Conservation (phyloP, 2,113 vertebrate genomes). For the Ceuthmochares aereus region DNA sequence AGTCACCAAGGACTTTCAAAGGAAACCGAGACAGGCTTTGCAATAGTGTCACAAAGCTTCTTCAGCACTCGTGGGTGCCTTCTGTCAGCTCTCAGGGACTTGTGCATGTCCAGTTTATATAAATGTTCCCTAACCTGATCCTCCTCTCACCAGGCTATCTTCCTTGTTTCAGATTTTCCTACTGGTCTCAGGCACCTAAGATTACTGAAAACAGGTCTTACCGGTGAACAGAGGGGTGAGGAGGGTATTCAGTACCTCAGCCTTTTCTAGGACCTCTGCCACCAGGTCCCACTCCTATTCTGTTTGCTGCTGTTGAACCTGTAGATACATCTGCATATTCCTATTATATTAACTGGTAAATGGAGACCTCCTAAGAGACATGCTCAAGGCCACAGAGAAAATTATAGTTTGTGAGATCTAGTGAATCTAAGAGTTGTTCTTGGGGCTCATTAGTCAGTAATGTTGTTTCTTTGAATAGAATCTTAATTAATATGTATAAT, state of each 20-base stretch:
- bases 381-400: not conserved
- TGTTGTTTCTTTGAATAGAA: not conserved
- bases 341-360: not conserved
- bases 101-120: not conserved
- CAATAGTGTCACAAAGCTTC: not conserved
- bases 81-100: not conserved
- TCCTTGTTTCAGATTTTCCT: too few relatives aligned
- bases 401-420: not conserved
- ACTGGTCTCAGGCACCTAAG: not conserved
- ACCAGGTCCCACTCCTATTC: not conserved
- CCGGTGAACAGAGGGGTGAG: not conserved
- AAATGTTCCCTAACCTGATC: not conserved
- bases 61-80: not conserved
- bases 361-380: accelerated
- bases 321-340: not conserved
- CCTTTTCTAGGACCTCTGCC: not conserved
- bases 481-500: not conserved
- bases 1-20: not conserved
- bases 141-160: not conserved
- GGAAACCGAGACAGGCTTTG: not conserved
- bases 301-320: not conserved
- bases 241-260: not conserved
- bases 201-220: not conserved
- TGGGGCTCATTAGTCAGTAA: not conserved
- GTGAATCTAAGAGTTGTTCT: not conserved